Base-by-base conservation (phyloP, 2,797 vertebrate genomes). In the Anguilla obscura region DNA sequence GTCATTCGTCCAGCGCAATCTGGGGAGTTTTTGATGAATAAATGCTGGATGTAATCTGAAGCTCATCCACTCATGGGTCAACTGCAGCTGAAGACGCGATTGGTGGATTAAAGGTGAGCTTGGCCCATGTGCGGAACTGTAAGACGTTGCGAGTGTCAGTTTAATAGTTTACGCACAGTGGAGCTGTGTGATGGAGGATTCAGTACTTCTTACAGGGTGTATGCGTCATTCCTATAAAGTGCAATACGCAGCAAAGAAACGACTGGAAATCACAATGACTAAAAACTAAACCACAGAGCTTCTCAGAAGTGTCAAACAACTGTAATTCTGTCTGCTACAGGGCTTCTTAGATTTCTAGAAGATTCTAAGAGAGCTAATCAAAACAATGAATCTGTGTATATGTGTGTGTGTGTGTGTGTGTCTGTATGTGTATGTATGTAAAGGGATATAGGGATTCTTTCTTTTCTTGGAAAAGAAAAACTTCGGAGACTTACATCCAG, bases 31-130 rank as follows among this genome's bases (percentile, higher is more conserved):
- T 36, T 16, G 3, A n/a, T 14, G 83, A 54, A 21, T n/a, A 83
- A 83, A 83, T 4, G 50, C 9, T 52, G 80, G 36, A 84, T 30
- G 56, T 84, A 56, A 84, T 84, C n/a, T 56, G n/a, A 58, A 58
- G 54, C 12, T 7, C 50, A 16, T 8, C 83, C 83, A 27, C 50
- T 30, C 12, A 27, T 16, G 30, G 48, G 30, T 56, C 9, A 84
- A 56, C n/a, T 56, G 10, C n/a, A 6, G 10, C 27, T 12, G 83
- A 84, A 84, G 24, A 27, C 1, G 82, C 2, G 48, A 52, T 24
- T 4, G 48, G 45, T 30, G 52, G 50, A 56, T 56, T 84, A 58
- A 5, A 18, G 83, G 14, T n/a, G 12, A 56, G 27, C 14, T 3
- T 3, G 21, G 45, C 0, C 10, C 40, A n/a, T 33, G 3, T 24